A percentile compares a stretch with the other conserved stretches of the same genome.
These are phyloP conservation scores for Prochilodus magdalenae DNA, from an alignment of 2,113 vertebrate species.

Conservation along the genomic window DNA sequence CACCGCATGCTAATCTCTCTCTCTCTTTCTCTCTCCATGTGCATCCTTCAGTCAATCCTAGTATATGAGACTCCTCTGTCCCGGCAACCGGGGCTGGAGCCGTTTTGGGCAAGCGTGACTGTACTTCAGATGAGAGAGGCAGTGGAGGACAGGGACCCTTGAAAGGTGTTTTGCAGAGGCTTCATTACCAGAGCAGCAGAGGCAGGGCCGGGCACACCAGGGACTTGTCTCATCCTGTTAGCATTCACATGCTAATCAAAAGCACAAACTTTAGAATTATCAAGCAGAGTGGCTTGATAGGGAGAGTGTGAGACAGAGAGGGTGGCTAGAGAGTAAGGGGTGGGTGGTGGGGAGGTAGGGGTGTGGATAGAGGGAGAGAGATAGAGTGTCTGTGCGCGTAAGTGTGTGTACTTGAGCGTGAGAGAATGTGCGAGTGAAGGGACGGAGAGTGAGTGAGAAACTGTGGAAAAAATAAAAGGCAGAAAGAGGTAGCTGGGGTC, in stretches of 20 bases:
- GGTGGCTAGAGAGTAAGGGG: background rate
- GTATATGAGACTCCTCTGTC: constrained; percentile 37
- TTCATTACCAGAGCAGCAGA: constrained; percentile 34
- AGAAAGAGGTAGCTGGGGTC: constrained; percentile 35
- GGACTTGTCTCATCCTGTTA: constrained; percentile 35
- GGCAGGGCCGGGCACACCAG: constrained; percentile 2
- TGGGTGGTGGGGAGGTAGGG: background rate
- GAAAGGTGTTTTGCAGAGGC: constrained; percentile 29
- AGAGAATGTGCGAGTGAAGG: background rate
- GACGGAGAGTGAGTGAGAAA: constrained; percentile 12
- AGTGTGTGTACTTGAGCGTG: constrained; percentile 11
- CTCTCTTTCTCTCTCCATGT: constrained; percentile 2
- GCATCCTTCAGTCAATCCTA: constrained; percentile 21
- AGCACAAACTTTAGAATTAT: constrained; percentile 28
- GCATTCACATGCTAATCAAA: constrained; percentile 11
- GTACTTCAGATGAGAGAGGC: constrained; percentile 29
- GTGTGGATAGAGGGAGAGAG: background rate
- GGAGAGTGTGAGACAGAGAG: background rate
- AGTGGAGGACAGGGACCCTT: constrained; percentile 3
- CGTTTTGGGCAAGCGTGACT: constrained; percentile 13
- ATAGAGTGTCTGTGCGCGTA: constrained; percentile 1
- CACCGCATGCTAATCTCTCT: constrained; percentile 26
- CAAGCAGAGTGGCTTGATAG: background rate
- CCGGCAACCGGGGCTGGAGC: background rate
- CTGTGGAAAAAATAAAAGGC: background rate